Evolutionary conservation across 2,113 vertebrate species (phyloP).

Genomic region (Oenanthe oenanthe): DNA sequence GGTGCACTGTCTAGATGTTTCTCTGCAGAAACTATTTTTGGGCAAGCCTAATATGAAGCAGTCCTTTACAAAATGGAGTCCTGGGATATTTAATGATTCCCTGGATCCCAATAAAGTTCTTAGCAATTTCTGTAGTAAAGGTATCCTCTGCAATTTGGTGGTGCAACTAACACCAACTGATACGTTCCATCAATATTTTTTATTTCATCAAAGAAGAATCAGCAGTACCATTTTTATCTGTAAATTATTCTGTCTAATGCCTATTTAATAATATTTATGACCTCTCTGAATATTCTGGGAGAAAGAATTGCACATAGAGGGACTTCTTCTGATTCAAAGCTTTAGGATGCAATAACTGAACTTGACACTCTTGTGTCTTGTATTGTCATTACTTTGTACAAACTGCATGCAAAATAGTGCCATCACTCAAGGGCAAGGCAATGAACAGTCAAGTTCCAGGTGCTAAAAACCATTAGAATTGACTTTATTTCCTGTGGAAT

Average conservation of each 20-base stretch:
- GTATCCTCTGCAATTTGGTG: neutral
- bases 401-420: neutral
- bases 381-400: neutral
- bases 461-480: neutral
- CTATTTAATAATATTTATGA: neutral
- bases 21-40: conserved; percentile 33
- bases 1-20: conserved; percentile 46
- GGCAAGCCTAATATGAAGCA: neutral
- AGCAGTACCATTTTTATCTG: neutral
- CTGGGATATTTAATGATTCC: neutral
- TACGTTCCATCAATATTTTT: neutral
- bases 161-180: neutral
- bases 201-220: neutral
- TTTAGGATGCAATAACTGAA: neutral
- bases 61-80: neutral
- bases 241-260: neutral
- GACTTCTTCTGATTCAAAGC: neutral
- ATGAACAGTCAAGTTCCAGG: neutral
- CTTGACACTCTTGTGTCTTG: neutral
- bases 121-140: neutral
- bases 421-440: neutral
- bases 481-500: neutral
- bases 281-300: neutral
- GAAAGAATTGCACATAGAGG: neutral
- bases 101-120: neutral